Evolutionary conservation across 2,113 vertebrate genomes (phyloP), one percentile per base, ranked within the genome.

Genomic region (Verasper variegatus): DNA sequence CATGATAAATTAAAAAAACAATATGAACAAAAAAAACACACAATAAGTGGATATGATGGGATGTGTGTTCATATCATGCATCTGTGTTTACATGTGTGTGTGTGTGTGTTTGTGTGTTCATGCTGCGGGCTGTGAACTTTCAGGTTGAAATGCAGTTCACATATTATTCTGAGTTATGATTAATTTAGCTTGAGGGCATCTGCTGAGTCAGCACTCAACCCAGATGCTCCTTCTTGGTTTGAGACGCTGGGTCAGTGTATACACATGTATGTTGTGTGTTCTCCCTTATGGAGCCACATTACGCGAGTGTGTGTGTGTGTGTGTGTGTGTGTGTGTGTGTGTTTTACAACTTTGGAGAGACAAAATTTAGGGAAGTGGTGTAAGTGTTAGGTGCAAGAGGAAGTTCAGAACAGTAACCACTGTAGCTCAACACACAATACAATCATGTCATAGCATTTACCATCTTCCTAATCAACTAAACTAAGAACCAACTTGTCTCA

Each of bases 191-290:
- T 15, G 4, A 67, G 59, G 77, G 21, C 18, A n/a, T 84, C 52
- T 78, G 56, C 76, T 76, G 74, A 76, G 71, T 90, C 86, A 84
- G 73, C 58, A 23, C 71, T 27, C 42, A 2, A 58, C 65, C 69
- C 47, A 31, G 23, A 64, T n/a, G 21, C 23, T 56, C 49, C 18
- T 17, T 14, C 27, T 35, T 17, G 31, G 31, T 20, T 65, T 47
- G 9, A 37, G 35, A 37, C n/a, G 45, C 27, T n/a, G 31, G 52
- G 52, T 71, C 65, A 72, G 66, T 4, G 4, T 17, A 17, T 3
- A 17, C 14, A 20, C 8, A 17, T 1, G 10, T 21, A 7, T 18
- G 6, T 31, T 31, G 31, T 31, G 23, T 45, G 63, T 67, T 54
- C 8, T 57, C 24, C 31, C 42, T 7, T 4, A 6, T 54, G 17